Base-by-base conservation (phyloP, 2,888 invertebrate genomes). In the Brachynemurus nebulosus region DNA sequence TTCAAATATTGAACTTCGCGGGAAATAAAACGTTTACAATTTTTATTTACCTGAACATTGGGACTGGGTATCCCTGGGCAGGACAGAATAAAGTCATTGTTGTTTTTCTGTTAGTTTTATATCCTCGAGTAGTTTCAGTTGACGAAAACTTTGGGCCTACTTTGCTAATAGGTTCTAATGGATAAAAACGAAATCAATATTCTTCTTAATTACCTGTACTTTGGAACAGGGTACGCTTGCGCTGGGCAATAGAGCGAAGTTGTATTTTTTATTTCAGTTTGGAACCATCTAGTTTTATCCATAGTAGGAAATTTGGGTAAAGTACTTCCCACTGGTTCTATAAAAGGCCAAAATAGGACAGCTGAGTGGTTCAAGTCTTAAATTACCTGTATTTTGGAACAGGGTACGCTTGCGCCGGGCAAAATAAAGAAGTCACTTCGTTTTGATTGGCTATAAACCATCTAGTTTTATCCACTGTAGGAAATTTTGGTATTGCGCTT, bases 301-400 rank as follows among this genome's bases (percentile, higher is more conserved):
- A 61, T 58, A 27, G 59, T 62, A 4, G 66, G 62, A 47, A 68
- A 58, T 55, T 79, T 80, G 50, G 82, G 82, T 52, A 76, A 72
- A 48, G 80, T 78, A 62, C 79, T 80, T 66, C 81, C 80, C 67
- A 84, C 76, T 54, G 86, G 85, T 71, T 85, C 81, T 80, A 63
- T 35, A 45, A 45, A 50, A 45, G 36, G 23, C 30, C 46, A 39
- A 48, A 39, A 21, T 39, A 30, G n/a, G n/a, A n/a, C n/a, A 48
- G 65, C 65, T 65, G 45, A 35, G 42, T 36, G 19, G 18, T n/a
- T n/a, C n/a, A n/a, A n/a, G n/a, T 12, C 12, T 27, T 25, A 12
- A 44, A 33, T 69, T 76, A 80, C 80, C 80, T 78, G 72, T 76
- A 78, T 62, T 69, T 70, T 60, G 81, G 80, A 62, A 74, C 74